phyloP scores from a whole-genome alignment of 2,113 vertebrate species.

The Macquaria ambigua region DNA sequence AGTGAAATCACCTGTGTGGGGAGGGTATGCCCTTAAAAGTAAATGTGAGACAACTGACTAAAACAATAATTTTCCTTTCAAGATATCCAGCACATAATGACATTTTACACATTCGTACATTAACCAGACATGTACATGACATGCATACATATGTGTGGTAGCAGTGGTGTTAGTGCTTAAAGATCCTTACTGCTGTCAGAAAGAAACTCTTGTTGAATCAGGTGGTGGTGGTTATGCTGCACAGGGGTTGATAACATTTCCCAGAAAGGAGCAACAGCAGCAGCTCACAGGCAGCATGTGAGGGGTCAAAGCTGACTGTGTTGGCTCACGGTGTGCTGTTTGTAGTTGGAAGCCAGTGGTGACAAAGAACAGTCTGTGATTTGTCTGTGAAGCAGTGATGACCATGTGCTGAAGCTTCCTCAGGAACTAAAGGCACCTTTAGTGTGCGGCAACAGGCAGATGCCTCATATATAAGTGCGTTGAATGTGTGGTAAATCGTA shows the following conservation, averaged over 20 bases:
- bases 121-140: not conserved
- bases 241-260: not conserved
- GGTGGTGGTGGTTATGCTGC: not conserved
- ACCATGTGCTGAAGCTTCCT: not conserved
- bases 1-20: not conserved
- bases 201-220: not conserved
- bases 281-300: not conserved
- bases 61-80: not conserved
- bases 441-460: not conserved
- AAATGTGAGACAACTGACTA: not conserved
- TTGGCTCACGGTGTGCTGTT: not conserved
- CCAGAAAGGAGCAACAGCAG: constrained; percentile 9
- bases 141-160: not conserved
- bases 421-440: not conserved
- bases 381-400: not conserved
- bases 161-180: not conserved
- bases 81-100: not conserved
- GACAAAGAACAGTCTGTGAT: constrained; percentile 2
- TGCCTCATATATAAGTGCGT: too few relatives aligned
- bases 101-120: not conserved
- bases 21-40: not conserved
- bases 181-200: not conserved
- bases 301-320: not conserved
- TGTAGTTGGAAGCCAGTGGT: not conserved
- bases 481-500: too few relatives aligned